Evolutionary conservation across 2,113 vertebrate genomes (phyloP), one percentile per base, ranked within the genome.

Genomic region (Rutilus rutilus): DNA sequence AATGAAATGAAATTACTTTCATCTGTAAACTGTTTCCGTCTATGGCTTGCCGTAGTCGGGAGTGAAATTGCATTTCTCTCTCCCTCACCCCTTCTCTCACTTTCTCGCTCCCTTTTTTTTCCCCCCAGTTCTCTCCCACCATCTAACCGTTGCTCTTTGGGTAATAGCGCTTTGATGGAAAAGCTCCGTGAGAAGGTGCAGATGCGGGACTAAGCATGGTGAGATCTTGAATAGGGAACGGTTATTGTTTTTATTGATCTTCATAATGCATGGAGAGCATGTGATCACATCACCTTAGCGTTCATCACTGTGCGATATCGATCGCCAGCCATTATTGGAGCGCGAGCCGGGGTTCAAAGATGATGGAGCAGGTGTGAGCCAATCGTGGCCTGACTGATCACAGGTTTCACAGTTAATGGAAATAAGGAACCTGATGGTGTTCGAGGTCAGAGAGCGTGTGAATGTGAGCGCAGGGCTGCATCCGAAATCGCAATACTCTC

Each of bases 231-330:
- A 95, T 92, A 91, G 86, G 92, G 64, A 86, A 94, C 94, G 90
- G 91, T 94, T 95, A 95, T 96, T 93, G 89, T 96, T 95, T 95
- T 92, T 95, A 95, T 95, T 94, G 95, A 96, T 98, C 96, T 95
- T 93, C 91, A 89, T 88, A 92, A 89, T 88, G 88, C 85, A 54
- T 78, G 57, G 79, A 79, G 64, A 85, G 39, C 91, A 92, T 88
- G 90, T 92, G 96, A 94, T 90, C 93, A 75, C 47, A 85, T 89
- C 87, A 85, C 90, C 84, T 93, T 94, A 91, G 62, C 88, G 89
- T 92, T 95, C 94, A 93, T 93, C 90, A 93, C 92, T 92, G 84
- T 57, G 87, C 78, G 52, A 88, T 92, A 92, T 93, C 87, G 89
- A 92, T 89, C 59, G 6, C 15, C 80, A 25, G 10, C 8, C 42